Base-by-base conservation (phyloP, 2,888 invertebrate species). In the Timema podura region DNA sequence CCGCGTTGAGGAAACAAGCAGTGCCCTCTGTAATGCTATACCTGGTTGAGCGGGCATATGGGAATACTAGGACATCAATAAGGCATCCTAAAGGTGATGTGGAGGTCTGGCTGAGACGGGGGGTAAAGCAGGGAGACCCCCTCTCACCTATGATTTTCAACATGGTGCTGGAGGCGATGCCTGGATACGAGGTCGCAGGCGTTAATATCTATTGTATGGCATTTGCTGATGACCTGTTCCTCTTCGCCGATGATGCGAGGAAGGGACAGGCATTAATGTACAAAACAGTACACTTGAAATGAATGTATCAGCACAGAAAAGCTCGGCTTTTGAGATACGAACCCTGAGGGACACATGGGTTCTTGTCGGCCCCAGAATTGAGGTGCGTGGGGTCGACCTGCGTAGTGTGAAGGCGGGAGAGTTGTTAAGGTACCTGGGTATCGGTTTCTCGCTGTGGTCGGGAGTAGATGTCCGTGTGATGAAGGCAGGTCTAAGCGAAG, bases 311-410 rank as follows among this genome's bases (percentile, higher is more conserved):
- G 68, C 59, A 2, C 2, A 10, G n/a, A 72, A 70, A 46, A 64
- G 73, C 51, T 16, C 54, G 10, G 46, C 68, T 6, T 72, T 47
- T 15, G 9, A 48, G 15, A 61, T 66, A 5, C 0, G 2, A 5
- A 67, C 74, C 0, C 72, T 71, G 0, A 75, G 73, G 75, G 76
- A 76, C 71, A 76, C 78, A 67, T 79, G 77, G 77, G 72, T 65
- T 73, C 68, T 77, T 73, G 74, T 65, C 72, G 77, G 78, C 69
- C 77, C 79, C 51, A 73, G 73, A n/a, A 54, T 78, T 69, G 48
- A 68, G 73, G 44, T 15, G 44, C 16, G 54, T 0, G 5, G 10
- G 67, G 16, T 74, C 71, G 67, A 70, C 47, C 0, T 8, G 7
- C 51, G 70, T 46, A 64, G 67, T 6, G 44, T 15, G 1, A 65